phyloP scores from a whole-genome alignment of 1,140 invertebrate species.

The Drosophila obscura region DNA sequence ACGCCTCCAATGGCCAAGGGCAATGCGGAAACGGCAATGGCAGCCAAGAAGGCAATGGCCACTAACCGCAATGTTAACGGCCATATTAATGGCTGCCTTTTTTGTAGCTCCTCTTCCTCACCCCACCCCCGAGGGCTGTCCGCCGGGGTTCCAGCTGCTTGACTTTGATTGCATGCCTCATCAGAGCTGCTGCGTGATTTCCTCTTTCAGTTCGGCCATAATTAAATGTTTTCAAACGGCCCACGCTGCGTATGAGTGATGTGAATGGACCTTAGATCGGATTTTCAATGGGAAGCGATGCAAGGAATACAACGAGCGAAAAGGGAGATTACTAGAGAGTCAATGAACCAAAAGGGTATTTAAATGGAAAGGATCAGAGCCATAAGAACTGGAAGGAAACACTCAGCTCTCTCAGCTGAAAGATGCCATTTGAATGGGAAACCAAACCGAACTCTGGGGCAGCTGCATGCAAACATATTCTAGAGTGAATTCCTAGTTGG shows the following conservation, averaged over 20 bases:
- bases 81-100: conserved; percentile 72
- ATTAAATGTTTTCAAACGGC: conserved; percentile 51
- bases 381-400: no score
- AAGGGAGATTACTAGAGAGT: no score
- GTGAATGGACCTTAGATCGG: background rate
- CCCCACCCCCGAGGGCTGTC: conserved; percentile 33
- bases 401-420: no score
- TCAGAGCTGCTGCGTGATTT: conserved; percentile 48
- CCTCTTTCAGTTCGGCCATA: conserved; percentile 37
- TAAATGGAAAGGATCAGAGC: no score
- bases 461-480: background rate
- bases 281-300: background rate
- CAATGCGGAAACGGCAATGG: conserved; percentile 48
- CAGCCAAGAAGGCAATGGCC: conserved; percentile 38
- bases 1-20: background rate
- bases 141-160: conserved; percentile 56
- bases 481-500: background rate
- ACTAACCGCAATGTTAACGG: conserved; percentile 76
- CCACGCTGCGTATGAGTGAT: conserved; percentile 40
- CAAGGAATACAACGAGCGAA: background rate
- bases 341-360: background rate
- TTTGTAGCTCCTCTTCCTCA: conserved; percentile 7
- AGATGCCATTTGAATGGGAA: background rate
- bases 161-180: conserved; percentile 70
- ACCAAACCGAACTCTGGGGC: background rate